Evolutionary conservation across 2,797 vertebrate species (phyloP).

Genomic region (Sebastes baramenuke): DNA sequence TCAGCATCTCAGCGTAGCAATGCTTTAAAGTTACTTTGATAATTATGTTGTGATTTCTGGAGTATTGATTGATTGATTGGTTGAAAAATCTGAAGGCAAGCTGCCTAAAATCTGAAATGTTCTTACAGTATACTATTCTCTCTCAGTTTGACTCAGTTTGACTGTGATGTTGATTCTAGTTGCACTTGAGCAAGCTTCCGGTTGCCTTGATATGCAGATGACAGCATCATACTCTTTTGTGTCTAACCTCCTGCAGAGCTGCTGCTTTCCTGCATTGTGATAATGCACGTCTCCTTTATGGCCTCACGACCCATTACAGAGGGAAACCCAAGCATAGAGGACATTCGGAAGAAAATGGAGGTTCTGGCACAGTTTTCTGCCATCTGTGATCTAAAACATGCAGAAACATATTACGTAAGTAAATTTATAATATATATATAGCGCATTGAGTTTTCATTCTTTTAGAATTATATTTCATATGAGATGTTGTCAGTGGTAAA

Average conservation of each 20-base stretch:
- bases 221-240: background rate
- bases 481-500: background rate
- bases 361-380: fast-evolving
- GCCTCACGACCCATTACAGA: background rate
- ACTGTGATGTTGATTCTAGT: background rate
- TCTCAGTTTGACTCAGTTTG: background rate
- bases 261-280: conserved; percentile 37
- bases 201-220: background rate
- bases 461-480: background rate
- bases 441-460: background rate
- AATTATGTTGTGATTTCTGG: background rate
- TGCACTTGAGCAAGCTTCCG: background rate
- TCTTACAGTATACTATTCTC: background rate
- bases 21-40: background rate
- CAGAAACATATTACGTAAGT: conserved; percentile 53
- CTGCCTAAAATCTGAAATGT: background rate
- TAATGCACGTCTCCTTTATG: conserved; percentile 21
- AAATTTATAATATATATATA: background rate
- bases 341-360: fast-evolving
- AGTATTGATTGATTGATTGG: background rate
- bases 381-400: background rate
- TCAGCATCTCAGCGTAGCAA: background rate
- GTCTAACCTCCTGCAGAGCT: conserved; percentile 44
- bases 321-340: fast-evolving
- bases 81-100: background rate